These are phyloP conservation scores for Drosophila bocki DNA, from an alignment of 1,140 invertebrate species.

Conservation along the genomic window DNA sequence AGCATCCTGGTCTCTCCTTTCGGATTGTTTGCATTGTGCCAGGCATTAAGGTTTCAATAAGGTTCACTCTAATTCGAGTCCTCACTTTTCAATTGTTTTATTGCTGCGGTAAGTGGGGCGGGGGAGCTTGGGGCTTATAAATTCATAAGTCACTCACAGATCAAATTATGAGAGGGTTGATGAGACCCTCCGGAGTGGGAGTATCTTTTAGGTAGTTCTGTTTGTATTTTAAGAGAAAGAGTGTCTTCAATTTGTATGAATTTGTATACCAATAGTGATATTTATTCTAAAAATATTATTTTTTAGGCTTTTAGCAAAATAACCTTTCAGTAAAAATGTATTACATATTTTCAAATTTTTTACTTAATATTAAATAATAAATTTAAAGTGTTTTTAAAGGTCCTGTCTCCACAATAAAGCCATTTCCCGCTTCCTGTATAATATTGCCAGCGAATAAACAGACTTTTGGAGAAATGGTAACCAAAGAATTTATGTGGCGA, in stretches of 20 bases:
- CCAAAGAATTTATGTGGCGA: constrained; percentile 76
- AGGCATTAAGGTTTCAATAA: constrained; percentile 70
- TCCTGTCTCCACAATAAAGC: constrained; percentile 27
- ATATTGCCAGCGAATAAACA: constrained; percentile 21
- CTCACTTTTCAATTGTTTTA: constrained; percentile 65
- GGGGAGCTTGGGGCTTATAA: constrained; percentile 37
- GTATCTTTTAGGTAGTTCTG: neutral
- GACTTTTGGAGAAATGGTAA: constrained; percentile 20
- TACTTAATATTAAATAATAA: too few species aligned
- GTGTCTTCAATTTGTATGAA: neutral
- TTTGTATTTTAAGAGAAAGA: neutral
- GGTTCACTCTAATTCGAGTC: constrained; percentile 73
- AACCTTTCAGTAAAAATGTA: too few species aligned
- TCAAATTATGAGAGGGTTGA: constrained; percentile 29
- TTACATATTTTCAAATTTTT: too few species aligned
- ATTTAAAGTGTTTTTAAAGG: neutral
- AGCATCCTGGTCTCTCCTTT: constrained; percentile 41
- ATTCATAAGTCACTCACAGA: constrained; percentile 81
- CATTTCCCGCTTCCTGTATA: constrained; percentile 37
- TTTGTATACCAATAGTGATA: neutral
- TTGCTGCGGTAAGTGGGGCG: constrained; percentile 19
- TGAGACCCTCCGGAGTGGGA: neutral
- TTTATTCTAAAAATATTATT: too few species aligned
- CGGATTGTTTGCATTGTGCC: constrained; percentile 36
- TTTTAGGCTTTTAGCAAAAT: too few species aligned